phyloP scores from a whole-genome alignment of 2,797 vertebrate species.

The Pitangus sulphuratus region DNA sequence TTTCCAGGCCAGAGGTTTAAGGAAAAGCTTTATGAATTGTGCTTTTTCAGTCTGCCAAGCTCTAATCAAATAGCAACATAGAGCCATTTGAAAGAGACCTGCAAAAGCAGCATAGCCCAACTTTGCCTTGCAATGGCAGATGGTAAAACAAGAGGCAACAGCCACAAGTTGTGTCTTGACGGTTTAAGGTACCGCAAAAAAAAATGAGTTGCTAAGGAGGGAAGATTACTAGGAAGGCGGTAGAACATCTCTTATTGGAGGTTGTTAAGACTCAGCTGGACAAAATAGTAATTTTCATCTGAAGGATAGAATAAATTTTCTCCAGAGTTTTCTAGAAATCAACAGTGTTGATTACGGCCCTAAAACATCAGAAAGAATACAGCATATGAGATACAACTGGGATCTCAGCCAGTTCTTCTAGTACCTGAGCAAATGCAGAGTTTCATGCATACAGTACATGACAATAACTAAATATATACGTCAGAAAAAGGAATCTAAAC shows the following conservation, averaged over 20 bases:
- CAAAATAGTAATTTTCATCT: not conserved
- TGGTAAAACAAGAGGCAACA: not conserved
- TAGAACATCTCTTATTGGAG: rapidly evolving
- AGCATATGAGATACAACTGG: not conserved
- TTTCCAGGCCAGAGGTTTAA: not conserved
- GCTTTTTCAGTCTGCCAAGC: not conserved
- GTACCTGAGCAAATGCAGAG: not conserved
- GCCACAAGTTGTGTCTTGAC: not conserved
- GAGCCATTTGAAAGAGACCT: not conserved
- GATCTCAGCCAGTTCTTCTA: not conserved
- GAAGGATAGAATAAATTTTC: not conserved
- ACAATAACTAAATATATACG: not conserved
- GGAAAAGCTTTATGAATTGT: not conserved
- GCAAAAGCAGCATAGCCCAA: not conserved
- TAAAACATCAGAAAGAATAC: not conserved
- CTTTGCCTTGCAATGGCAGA: not conserved
- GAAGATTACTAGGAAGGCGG: not conserved
- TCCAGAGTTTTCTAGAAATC: not conserved
- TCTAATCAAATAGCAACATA: not conserved
- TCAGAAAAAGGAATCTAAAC: not conserved
- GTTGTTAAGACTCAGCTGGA: not conserved
- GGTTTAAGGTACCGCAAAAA: not conserved
- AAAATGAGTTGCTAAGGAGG: not conserved
- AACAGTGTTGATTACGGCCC: not conserved
- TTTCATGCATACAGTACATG: not conserved